phyloP scores from a whole-genome alignment of 2,113 vertebrate genomes.

The Macrotis lagotis region DNA sequence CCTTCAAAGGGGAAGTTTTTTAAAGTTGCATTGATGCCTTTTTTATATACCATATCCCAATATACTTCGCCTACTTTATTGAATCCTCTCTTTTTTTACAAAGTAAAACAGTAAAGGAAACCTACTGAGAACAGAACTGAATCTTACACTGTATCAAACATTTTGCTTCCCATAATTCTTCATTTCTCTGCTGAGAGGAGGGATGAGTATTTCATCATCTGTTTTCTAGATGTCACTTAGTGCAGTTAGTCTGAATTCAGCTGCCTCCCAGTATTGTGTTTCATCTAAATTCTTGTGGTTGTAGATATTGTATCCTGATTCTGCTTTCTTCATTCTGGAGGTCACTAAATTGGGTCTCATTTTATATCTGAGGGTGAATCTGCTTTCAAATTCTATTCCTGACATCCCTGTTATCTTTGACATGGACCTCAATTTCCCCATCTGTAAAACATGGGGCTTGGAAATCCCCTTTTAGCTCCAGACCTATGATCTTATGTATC shows the following conservation, averaged over 20 bases:
- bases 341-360: background rate
- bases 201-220: background rate
- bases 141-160: background rate
- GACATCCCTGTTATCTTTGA: background rate
- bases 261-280: background rate
- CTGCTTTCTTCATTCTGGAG: background rate
- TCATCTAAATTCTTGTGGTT: background rate
- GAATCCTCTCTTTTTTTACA: background rate
- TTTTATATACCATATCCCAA: background rate
- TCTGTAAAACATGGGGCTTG: background rate
- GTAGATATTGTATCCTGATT: background rate
- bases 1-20: background rate
- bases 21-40: background rate
- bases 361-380: background rate
- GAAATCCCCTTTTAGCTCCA: background rate
- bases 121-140: background rate
- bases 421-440: background rate
- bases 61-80: background rate
- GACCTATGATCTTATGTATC: background rate
- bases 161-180: background rate
- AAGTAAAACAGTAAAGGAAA: background rate
- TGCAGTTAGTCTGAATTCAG: background rate
- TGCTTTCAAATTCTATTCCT: background rate
- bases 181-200: background rate
- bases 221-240: background rate